These are phyloP conservation scores for Psittacula derbiana DNA, from an alignment of 2,797 vertebrate species.

Conservation along the genomic window DNA sequence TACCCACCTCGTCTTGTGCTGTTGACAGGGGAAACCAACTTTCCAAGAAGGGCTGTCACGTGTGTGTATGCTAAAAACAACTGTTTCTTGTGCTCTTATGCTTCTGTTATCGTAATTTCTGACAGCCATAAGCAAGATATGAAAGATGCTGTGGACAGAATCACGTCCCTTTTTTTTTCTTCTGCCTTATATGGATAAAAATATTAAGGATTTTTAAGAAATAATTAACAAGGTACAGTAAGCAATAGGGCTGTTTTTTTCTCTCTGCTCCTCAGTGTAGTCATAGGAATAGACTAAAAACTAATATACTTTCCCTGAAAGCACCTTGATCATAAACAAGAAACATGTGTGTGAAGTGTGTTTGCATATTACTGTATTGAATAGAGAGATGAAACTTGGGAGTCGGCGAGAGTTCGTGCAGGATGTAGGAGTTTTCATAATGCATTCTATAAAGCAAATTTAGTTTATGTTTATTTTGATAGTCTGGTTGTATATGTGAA, in stretches of 20 bases:
- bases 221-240: neutral
- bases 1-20: neutral
- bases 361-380: neutral
- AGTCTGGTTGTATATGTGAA: neutral
- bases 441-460: neutral
- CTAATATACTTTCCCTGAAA: neutral
- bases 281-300: neutral
- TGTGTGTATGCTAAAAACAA: neutral
- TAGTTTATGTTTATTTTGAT: neutral
- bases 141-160: neutral
- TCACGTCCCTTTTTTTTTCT: neutral
- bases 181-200: neutral
- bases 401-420: neutral
- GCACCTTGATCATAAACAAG: neutral
- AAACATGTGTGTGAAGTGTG: accelerated
- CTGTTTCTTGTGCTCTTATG: neutral
- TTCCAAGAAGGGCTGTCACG: neutral
- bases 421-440: neutral
- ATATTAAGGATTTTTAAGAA: neutral
- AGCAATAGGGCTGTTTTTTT: neutral
- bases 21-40: neutral
- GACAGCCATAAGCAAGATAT: neutral
- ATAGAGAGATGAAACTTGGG: neutral
- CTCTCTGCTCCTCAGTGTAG: neutral
- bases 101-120: neutral